Evolutionary conservation across 2,113 vertebrate genomes (phyloP).

Genomic region (Microtus ochrogaster): DNA sequence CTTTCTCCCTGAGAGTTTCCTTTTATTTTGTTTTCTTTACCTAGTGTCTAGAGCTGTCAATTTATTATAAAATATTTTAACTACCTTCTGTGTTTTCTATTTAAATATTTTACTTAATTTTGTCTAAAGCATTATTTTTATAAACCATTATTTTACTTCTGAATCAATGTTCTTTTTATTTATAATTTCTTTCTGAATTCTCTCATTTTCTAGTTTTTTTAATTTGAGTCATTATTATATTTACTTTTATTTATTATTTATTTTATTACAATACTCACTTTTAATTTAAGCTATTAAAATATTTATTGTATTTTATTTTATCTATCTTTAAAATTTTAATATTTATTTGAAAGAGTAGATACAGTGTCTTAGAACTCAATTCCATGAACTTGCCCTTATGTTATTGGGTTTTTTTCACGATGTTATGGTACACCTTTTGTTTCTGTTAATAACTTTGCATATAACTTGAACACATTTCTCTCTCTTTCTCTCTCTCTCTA

Average conservation of each 20-base stretch:
- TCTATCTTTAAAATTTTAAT: not conserved
- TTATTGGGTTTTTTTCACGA: not conserved
- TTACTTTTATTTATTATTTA: not conserved
- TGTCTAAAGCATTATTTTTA: not conserved
- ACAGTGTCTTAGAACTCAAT: not conserved
- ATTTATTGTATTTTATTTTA: not conserved
- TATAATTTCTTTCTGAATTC: constrained; percentile 12
- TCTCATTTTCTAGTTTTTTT: not conserved
- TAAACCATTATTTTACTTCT: constrained; percentile 31
- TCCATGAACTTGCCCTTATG: not conserved
- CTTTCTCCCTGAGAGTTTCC: not conserved
- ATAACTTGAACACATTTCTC: not conserved
- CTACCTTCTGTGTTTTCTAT: not conserved
- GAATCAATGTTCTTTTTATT: constrained; percentile 34
- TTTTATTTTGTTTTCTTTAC: constrained; percentile 13
- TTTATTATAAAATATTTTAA: constrained; percentile 17
- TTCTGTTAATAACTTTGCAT: not conserved
- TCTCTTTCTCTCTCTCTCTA: not conserved
- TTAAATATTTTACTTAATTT: not conserved
- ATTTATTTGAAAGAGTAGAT: not conserved
- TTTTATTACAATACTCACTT: not conserved
- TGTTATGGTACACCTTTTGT: not conserved
- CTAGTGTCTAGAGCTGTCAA: not conserved
- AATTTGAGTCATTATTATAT: not conserved
- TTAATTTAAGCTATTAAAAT: not conserved